Conservation (phyloP, 2,888 invertebrate genomes). For the Esperia sulphurella region DNA sequence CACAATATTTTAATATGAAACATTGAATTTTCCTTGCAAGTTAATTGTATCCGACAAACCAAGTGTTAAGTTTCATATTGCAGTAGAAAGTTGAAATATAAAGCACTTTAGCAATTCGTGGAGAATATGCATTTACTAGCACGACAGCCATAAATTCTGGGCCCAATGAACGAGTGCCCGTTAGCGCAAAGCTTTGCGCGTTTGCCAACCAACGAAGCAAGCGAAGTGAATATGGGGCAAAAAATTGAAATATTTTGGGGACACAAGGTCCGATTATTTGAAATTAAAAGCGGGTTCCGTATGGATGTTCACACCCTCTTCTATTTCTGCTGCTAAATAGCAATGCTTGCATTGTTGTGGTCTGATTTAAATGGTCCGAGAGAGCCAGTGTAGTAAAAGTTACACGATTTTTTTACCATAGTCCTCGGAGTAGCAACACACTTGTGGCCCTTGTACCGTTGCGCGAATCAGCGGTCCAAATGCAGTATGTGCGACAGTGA, state of each 20-base stretch:
- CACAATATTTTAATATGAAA: neutral
- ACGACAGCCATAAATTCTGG: conserved; percentile 50
- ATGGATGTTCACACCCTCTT: too few species aligned
- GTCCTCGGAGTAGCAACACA: too few species aligned
- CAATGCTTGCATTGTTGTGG: too few species aligned
- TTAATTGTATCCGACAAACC: conserved; percentile 3
- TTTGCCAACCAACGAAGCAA: conserved; percentile 34
- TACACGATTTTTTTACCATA: too few species aligned
- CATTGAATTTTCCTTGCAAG: neutral
- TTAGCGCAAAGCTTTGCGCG: conserved; percentile 35
- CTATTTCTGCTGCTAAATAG: too few species aligned
- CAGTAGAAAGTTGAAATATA: conserved; percentile 43
- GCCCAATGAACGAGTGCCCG: conserved; percentile 47
- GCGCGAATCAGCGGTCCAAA: too few species aligned
- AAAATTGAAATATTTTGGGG: neutral
- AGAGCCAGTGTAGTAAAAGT: too few species aligned
- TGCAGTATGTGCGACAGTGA: too few species aligned
- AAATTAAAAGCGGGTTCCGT: too few species aligned
- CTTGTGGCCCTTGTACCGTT: too few species aligned
- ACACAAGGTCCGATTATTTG: too few species aligned
- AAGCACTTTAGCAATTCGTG: conserved; percentile 50
- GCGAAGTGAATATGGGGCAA: conserved; percentile 9
- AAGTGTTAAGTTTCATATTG: conserved; percentile 40
- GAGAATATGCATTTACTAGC: conserved; percentile 57
- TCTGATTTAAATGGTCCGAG: too few species aligned